Evolutionary conservation across 2,888 invertebrate species (phyloP).

Genomic region (Microchrysa polita): DNA sequence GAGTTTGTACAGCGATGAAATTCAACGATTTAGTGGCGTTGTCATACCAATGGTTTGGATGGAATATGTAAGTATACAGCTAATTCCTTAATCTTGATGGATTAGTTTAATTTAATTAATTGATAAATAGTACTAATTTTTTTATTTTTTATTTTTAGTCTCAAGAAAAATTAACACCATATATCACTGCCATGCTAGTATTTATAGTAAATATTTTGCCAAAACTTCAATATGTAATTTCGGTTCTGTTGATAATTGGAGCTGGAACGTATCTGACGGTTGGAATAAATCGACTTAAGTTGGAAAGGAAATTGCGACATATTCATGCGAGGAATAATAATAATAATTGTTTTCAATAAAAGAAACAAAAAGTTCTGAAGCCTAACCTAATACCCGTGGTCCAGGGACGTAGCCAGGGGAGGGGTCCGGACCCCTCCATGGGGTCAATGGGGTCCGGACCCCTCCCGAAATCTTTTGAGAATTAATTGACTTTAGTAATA

Average conservation of each 20-base stretch:
- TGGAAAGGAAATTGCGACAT: slow-evolving; percentile 10
- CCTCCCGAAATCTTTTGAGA: no score
- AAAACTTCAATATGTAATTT: slow-evolving; percentile 60
- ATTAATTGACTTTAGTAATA: no score
- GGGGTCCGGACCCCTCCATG: no score
- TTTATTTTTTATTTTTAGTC: slow-evolving; percentile 62
- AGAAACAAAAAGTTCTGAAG: no score
- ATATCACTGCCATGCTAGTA: slow-evolving; percentile 65
- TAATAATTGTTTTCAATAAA: no score
- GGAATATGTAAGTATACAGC: slow-evolving; percentile 72
- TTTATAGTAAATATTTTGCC: slow-evolving; percentile 68
- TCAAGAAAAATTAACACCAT: slow-evolving; percentile 68
- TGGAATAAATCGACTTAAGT: slow-evolving; percentile 35
- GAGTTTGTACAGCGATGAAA: slow-evolving; percentile 65
- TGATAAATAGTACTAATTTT: no score
- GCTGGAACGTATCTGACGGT: slow-evolving; percentile 1
- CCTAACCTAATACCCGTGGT: no score
- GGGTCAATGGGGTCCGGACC: no score
- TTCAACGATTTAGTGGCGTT: slow-evolving; percentile 68
- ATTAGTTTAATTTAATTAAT: background rate
- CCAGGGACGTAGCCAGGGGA: no score
- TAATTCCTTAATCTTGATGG: slow-evolving; percentile 55
- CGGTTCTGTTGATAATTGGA: slow-evolving; percentile 49
- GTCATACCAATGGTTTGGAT: slow-evolving; percentile 74
- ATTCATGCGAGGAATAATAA: background rate